A percentile compares a stretch with the other conserved stretches of the same genome.
Conservation (phyloP, 2,888 invertebrate species). For the Aproaerema taeniolella region DNA sequence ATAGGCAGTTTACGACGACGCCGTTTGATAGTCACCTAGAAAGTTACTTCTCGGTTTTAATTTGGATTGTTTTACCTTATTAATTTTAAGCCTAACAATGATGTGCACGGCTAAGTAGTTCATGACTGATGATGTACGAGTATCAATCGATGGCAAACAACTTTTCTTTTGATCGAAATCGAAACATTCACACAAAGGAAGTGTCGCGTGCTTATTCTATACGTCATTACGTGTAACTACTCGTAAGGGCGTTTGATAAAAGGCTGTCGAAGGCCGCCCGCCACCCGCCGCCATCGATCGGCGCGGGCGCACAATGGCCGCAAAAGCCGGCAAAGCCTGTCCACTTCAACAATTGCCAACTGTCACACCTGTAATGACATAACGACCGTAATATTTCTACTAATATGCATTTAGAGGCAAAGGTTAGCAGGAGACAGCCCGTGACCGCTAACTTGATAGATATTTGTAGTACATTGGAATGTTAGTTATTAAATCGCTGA, state of each 20-base stretch:
- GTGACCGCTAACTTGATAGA: not conserved
- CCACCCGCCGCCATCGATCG: slow-evolving; percentile 4
- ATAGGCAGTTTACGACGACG: too few relatives aligned
- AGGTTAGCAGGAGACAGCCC: slow-evolving; percentile 4
- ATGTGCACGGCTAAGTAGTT: too few relatives aligned
- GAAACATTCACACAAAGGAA: slow-evolving; percentile 7
- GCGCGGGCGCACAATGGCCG: slow-evolving; percentile 4
- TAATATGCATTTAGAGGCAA: slow-evolving; percentile 13
- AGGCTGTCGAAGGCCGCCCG: slow-evolving; percentile 25
- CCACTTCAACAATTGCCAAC: slow-evolving; percentile 13
- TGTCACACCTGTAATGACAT: slow-evolving; percentile 18
- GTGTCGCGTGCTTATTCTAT: not conserved
- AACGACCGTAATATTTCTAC: slow-evolving; percentile 12
- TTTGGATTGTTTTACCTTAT: too few relatives aligned
- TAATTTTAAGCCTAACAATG: too few relatives aligned
- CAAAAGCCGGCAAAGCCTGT: not conserved
- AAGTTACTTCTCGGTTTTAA: too few relatives aligned
- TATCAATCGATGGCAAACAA: too few relatives aligned
- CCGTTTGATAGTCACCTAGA: too few relatives aligned
- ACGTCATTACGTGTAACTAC: slow-evolving; percentile 2
- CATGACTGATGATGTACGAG: too few relatives aligned
- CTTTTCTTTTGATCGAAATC: not conserved
- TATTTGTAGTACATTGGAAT: too few relatives aligned
- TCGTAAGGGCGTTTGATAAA: slow-evolving; percentile 33
- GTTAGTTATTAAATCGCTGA: too few relatives aligned